Conservation (phyloP, 2,113 vertebrate species). For the Pelusios castaneus region DNA sequence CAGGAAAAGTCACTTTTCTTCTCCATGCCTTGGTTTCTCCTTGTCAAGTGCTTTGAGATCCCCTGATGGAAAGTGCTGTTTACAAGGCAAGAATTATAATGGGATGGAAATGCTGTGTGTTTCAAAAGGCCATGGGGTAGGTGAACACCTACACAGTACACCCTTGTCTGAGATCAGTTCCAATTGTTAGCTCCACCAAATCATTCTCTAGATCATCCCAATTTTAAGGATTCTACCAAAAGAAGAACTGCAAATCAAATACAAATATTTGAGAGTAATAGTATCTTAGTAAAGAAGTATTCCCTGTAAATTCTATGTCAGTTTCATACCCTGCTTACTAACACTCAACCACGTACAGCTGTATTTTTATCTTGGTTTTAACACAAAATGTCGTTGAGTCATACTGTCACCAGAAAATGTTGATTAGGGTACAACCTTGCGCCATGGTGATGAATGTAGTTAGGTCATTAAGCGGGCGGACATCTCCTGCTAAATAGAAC, state of each 20-base stretch:
- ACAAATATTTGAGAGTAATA: not conserved
- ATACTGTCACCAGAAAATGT: not conserved
- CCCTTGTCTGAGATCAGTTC: not conserved
- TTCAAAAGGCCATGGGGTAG: not conserved
- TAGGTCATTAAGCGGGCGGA: not conserved
- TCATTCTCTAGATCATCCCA: not conserved
- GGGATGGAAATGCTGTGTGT: not conserved
- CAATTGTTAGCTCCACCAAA: not conserved
- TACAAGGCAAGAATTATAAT: rapidly evolving
- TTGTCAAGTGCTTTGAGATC: rapidly evolving
- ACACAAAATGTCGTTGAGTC: rapidly evolving
- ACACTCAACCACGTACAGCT: not conserved
- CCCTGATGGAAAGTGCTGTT: rapidly evolving
- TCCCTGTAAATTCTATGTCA: rapidly evolving
- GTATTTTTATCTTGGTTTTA: not conserved
- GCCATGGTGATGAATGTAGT: not conserved
- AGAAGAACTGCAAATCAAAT: not conserved
- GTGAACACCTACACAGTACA: not conserved
- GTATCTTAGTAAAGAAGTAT: not conserved
- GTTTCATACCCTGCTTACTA: not conserved
- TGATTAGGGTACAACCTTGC: not conserved
- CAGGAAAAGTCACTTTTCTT: not conserved
- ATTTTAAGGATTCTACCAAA: not conserved
- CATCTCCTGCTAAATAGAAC: not conserved
- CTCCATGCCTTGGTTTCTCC: not conserved